These are phyloP conservation scores for Megamerina dolium DNA, from an alignment of 2,888 invertebrate genomes.

Conservation along the genomic window DNA sequence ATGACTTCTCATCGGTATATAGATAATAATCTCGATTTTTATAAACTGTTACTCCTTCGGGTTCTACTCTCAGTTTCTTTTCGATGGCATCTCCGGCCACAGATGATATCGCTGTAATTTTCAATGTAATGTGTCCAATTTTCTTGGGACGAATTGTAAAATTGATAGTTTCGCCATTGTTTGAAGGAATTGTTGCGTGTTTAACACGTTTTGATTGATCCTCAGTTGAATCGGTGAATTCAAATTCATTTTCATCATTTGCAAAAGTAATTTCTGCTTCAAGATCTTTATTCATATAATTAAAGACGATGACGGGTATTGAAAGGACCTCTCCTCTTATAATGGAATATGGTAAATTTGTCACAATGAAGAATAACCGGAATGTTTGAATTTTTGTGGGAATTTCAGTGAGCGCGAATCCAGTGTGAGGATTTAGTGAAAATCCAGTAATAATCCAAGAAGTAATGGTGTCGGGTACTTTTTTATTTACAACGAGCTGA, in stretches of 20 bases:
- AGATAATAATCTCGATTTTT: conserved; percentile 62
- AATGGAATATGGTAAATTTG: conserved; percentile 70
- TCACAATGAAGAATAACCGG: conserved; percentile 66
- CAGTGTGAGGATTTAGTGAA: conserved; percentile 63
- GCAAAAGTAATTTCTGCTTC: conserved; percentile 74
- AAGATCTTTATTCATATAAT: conserved; percentile 70
- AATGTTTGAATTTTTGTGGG: conserved; percentile 61
- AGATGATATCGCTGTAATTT: conserved; percentile 56
- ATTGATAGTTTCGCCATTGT: conserved; percentile 32
- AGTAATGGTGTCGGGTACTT: conserved; percentile 69
- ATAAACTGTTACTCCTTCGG: conserved; percentile 66
- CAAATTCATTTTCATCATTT: conserved; percentile 69
- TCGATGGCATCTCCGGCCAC: conserved; percentile 55
- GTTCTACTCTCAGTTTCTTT: conserved; percentile 58
- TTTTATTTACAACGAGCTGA: conserved; percentile 50
- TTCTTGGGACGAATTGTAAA: conserved; percentile 68
- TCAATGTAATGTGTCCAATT: conserved; percentile 63
- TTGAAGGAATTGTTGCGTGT: conserved; percentile 1
- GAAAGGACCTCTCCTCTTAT: conserved; percentile 80
- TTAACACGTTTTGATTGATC: neutral
- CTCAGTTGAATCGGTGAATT: conserved; percentile 52
- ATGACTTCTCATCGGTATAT: conserved; percentile 57
- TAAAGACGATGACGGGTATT: conserved; percentile 77
- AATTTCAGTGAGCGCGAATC: conserved; percentile 62
- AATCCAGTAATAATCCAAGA: conserved; percentile 78